Evolutionary conservation across 2,113 vertebrate species (phyloP), one percentile per base, ranked within the genome.

Genomic region (Otus sunia): DNA sequence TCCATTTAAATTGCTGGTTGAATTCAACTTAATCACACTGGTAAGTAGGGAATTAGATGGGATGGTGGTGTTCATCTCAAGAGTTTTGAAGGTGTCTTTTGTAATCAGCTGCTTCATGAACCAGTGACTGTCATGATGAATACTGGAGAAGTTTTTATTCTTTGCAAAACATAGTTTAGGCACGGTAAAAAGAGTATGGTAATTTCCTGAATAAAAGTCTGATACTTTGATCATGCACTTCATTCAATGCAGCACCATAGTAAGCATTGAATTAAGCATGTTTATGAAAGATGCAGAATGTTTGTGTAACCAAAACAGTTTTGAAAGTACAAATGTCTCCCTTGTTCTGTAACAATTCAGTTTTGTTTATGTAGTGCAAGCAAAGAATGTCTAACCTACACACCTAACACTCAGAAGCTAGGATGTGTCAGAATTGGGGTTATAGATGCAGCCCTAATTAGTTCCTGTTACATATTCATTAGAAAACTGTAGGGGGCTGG

Each of bases 151-250:
- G 19, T 5, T 37, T 59, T 53, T 37, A 5, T 62, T 56, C n/a
- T 39, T 78, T 47, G 39, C 43, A 64, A 53, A 50, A 25, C 1
- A 3, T 49, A 37, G 29, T 27, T 69, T 11, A 49, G 21, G 13
- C 13, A 22, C 18, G 5, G 8, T 43, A n/a, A 3, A 36, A 50
- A 22, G 11, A 27, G 2, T 7, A 7, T 15, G 9, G 20, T n/a
- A 15, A 19, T 41, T 21, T 55, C 64, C 52, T 19, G 36, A 83
- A 20, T 41, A 23, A 25, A 55, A 53, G 17, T 9, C 64, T 12
- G 23, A 9, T 60, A 8, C 27, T 67, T 71, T 36, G 27, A 3
- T 30, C 0, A 0, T 77, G n/a, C 17, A 9, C 37, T 66, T 74
- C 39, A 17, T 27, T 75, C 52, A 23, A 0, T 45, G 27, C 45